Evolutionary conservation across 2,113 vertebrate genomes (phyloP).

Genomic region (Pholis gunnellus): DNA sequence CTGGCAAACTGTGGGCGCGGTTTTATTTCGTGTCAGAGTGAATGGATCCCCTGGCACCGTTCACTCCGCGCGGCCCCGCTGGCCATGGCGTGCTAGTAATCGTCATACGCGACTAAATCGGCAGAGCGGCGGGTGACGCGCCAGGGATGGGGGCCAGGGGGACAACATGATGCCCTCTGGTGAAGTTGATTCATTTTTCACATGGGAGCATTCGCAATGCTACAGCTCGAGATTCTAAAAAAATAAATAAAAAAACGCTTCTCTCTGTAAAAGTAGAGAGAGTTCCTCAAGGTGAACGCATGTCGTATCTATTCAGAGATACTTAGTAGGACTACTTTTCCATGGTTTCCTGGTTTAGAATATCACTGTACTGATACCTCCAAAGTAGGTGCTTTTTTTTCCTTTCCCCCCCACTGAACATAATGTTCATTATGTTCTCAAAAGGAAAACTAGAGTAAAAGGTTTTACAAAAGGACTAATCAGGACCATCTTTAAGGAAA

Average conservation of each 20-base stretch:
- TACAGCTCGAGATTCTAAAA: conserved; percentile 16
- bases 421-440: not conserved
- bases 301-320: not conserved
- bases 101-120: conserved; percentile 48
- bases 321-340: not conserved
- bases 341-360: not conserved
- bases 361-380: not conserved
- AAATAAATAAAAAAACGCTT: not conserved
- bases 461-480: not conserved
- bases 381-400: not conserved
- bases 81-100: conserved; percentile 47
- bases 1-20: conserved; percentile 36
- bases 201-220: conserved; percentile 9
- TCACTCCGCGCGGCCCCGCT: conserved; percentile 16
- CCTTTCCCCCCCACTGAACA: not conserved
- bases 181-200: conserved; percentile 42
- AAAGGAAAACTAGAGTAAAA: not conserved
- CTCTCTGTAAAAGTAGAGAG: not conserved
- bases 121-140: conserved; percentile 29
- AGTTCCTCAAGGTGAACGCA: not conserved
- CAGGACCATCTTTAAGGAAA: not conserved
- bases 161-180: conserved; percentile 28
- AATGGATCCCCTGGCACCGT: conserved; percentile 49
- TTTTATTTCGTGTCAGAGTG: conserved; percentile 38
- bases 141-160: conserved; percentile 39